phyloP scores from a whole-genome alignment of 2,113 vertebrate genomes.

The Corvus cornix region DNA sequence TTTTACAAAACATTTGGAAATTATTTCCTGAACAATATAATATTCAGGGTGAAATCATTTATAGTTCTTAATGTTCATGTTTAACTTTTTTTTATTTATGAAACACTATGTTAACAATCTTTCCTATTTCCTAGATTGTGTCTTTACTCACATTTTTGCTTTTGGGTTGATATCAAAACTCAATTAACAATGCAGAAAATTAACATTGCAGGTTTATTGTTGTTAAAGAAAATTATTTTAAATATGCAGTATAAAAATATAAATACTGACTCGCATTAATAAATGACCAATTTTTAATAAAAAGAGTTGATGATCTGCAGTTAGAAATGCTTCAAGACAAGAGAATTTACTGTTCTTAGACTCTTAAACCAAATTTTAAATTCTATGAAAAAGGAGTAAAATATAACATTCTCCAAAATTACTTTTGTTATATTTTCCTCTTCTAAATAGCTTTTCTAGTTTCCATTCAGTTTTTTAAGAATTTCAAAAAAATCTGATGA shows the following conservation, averaged over 20 bases:
- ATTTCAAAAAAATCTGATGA: background rate
- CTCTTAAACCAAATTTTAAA: background rate
- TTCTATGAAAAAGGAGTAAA: background rate
- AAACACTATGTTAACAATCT: background rate
- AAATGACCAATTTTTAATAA: background rate
- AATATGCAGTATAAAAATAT: background rate
- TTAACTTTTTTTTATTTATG: background rate
- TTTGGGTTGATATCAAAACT: constrained; percentile 2
- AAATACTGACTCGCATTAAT: background rate
- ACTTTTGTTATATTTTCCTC: background rate
- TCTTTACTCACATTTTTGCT: background rate
- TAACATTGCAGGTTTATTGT: background rate
- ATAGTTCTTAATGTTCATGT: background rate
- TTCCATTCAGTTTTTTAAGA: background rate
- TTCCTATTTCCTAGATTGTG: background rate
- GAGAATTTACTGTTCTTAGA: background rate
- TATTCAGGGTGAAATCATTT: background rate
- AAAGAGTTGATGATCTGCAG: background rate
- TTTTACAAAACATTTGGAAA: background rate
- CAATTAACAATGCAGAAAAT: constrained; percentile 1
- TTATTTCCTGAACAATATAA: background rate
- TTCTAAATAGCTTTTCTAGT: background rate
- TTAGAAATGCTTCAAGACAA: background rate
- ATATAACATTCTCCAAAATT: background rate
- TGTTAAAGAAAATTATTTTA: background rate